Evolutionary conservation across 2,797 vertebrate species (phyloP).

Genomic region (Erethizon dorsatum): DNA sequence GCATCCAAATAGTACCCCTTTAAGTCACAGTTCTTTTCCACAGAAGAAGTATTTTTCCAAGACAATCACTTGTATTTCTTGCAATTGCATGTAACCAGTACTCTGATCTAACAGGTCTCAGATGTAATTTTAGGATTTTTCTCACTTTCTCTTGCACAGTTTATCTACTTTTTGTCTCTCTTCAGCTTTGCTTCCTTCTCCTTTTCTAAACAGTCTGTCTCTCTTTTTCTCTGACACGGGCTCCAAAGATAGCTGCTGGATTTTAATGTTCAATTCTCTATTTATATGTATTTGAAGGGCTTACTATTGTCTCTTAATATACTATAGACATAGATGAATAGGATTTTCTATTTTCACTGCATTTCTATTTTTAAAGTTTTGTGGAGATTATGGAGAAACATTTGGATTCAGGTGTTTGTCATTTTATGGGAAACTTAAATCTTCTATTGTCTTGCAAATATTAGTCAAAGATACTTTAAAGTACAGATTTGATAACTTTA

Average conservation of each 20-base stretch:
- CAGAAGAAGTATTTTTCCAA: not conserved
- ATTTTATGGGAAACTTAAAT: conserved; percentile 42
- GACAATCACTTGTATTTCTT: not conserved
- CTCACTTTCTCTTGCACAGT: not conserved
- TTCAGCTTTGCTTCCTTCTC: not conserved
- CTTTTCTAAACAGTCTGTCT: not conserved
- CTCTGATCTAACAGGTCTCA: not conserved
- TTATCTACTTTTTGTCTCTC: conserved; percentile 20
- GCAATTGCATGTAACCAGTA: not conserved
- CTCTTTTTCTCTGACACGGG: not conserved
- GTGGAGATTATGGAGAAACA: not conserved
- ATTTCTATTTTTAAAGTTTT: conserved; percentile 49
- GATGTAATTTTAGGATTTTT: not conserved
- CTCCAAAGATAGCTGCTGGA: not conserved
- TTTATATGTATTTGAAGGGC: not conserved
- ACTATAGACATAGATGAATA: not conserved
- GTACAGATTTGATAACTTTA: not conserved
- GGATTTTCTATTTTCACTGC: not conserved
- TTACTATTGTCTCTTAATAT: conserved; percentile 21
- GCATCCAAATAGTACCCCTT: not conserved
- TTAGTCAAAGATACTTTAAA: conserved; percentile 44
- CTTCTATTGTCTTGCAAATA: not conserved
- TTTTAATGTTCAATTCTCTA: conserved; percentile 14
- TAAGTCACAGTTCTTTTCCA: not conserved
- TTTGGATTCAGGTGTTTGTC: not conserved